Percentiles rank a stretch among this genome's conserved stretches.
phyloP scores from a whole-genome alignment of 2,797 vertebrate species.

The Oceanodroma leucorhoa region DNA sequence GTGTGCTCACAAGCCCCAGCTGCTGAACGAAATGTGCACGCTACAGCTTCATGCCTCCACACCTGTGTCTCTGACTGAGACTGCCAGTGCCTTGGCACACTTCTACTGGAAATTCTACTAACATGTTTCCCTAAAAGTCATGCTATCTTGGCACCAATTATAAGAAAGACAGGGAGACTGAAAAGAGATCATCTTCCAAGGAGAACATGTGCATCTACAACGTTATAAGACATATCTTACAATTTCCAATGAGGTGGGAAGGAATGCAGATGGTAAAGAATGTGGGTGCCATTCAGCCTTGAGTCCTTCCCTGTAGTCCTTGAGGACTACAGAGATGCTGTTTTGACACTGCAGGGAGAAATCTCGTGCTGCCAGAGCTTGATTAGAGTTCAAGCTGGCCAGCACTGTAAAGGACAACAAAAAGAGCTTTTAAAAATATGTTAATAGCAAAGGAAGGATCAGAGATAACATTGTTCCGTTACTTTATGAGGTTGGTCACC shows the following conservation, averaged over 20 bases:
- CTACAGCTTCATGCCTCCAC: not conserved
- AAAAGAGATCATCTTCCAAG: not conserved
- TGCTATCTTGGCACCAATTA: not conserved
- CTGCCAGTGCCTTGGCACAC: not conserved
- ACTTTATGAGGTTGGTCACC: not conserved
- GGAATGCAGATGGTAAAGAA: not conserved
- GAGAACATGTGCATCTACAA: not conserved
- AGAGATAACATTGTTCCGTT: not conserved
- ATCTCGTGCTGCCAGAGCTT: not conserved
- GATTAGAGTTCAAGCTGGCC: not conserved
- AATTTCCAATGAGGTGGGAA: not conserved
- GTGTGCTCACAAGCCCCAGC: not conserved
- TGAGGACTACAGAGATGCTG: not conserved
- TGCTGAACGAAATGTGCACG: accelerated
- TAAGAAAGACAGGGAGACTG: not conserved
- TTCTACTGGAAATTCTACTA: not conserved
- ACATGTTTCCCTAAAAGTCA: not conserved
- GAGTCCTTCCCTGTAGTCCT: not conserved
- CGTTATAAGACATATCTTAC: not conserved
- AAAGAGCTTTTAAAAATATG: not conserved
- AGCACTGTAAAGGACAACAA: not conserved
- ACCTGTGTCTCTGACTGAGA: not conserved
- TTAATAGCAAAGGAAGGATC: not conserved
- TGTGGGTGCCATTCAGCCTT: accelerated
- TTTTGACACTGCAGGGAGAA: not conserved